Evolutionary conservation across 2,888 invertebrate species (phyloP).

Genomic region (Yponomeuta plumbellus): DNA sequence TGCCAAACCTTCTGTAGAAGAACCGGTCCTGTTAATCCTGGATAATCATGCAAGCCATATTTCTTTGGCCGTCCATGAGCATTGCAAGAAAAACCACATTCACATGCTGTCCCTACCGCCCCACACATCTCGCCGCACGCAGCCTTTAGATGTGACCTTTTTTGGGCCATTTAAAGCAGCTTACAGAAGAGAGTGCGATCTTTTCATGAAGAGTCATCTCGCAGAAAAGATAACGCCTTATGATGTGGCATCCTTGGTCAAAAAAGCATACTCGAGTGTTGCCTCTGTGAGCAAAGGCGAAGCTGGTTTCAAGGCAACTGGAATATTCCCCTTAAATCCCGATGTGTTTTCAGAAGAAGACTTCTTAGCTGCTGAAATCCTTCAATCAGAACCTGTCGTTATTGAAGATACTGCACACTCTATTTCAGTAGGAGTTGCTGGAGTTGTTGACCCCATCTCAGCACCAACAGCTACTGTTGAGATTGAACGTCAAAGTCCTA

Average conservation of each 20-base stretch:
- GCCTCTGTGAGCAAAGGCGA: constrained; percentile 35
- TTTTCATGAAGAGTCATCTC: constrained; percentile 31
- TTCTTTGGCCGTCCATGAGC: constrained; percentile 27
- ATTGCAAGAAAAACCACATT: constrained; percentile 25
- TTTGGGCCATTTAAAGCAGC: constrained; percentile 29
- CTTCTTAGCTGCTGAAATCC: constrained; percentile 23
- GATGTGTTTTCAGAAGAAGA: constrained; percentile 30
- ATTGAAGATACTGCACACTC: too few relatives aligned
- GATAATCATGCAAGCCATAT: constrained; percentile 22
- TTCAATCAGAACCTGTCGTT: too few relatives aligned
- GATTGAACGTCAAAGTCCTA: too few relatives aligned
- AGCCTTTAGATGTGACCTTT: constrained; percentile 31
- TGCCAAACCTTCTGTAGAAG: constrained; percentile 27
- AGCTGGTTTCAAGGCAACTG: constrained; percentile 35
- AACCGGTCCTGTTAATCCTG: constrained; percentile 28
- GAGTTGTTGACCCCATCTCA: too few relatives aligned
- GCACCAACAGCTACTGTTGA: too few relatives aligned
- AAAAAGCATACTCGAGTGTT: constrained; percentile 25
- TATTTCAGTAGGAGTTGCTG: too few relatives aligned
- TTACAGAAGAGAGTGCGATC: constrained; percentile 33
- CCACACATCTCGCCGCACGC: constrained; percentile 30
- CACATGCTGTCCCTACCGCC: constrained; percentile 20
- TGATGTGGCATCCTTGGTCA: constrained; percentile 32
- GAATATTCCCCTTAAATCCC: constrained; percentile 35
- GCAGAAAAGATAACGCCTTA: constrained; percentile 32